A percentile compares a stretch with the other conserved stretches of the same genome.
These are phyloP conservation scores for Haliaeetus leucogaster DNA, from an alignment of 2,113 vertebrate species.

Conservation along the genomic window DNA sequence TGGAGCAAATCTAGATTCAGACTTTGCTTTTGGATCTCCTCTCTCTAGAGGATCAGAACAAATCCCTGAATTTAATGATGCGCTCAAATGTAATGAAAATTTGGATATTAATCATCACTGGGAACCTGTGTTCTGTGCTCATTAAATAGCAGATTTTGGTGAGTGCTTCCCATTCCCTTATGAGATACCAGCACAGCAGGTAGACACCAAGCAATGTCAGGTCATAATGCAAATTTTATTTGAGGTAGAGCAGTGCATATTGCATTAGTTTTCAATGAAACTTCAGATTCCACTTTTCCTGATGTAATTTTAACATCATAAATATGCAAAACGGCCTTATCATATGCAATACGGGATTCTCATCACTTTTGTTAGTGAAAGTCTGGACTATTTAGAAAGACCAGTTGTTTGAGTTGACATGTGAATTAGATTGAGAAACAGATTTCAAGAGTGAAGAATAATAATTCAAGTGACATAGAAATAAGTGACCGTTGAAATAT, in stretches of 20 bases:
- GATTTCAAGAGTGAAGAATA: not conserved
- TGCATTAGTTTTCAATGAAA: not conserved
- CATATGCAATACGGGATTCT: not conserved
- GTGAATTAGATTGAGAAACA: not conserved
- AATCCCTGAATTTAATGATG: conserved; percentile 9
- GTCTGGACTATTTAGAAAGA: not conserved
- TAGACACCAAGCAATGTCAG: not conserved
- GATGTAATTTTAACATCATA: not conserved
- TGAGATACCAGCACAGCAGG: not conserved
- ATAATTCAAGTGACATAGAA: not conserved
- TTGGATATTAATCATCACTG: conserved; percentile 10
- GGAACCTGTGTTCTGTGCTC: not conserved
- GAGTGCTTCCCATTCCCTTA: not conserved
- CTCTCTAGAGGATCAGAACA: not conserved
- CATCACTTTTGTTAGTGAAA: not conserved
- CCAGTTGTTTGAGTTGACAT: not conserved
- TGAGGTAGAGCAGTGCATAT: not conserved
- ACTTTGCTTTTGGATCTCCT: not conserved
- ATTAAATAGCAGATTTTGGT: conserved; percentile 15
- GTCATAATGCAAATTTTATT: not conserved
- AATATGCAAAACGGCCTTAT: not conserved
- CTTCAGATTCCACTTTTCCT: not conserved
- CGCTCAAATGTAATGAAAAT: not conserved
- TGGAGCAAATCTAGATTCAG: not conserved
- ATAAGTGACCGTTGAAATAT: not conserved